These are phyloP conservation scores for Athene cunicularia DNA, from an alignment of 2,113 vertebrate genomes.

Conservation along the genomic window DNA sequence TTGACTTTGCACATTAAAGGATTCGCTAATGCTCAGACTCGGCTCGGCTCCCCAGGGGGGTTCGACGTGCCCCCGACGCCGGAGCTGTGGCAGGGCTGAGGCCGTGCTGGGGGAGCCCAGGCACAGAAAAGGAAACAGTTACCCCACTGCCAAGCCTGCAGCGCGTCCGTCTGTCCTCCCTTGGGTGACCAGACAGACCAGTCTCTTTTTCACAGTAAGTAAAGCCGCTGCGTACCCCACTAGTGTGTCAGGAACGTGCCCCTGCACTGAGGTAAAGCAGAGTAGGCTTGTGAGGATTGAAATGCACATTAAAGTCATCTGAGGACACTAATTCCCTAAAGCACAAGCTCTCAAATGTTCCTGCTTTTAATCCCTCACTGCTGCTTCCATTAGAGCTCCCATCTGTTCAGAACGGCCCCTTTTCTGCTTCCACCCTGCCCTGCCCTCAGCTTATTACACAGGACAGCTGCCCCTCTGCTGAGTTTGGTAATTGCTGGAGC, in stretches of 20 bases:
- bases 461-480: neutral
- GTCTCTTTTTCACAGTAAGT: neutral
- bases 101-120: neutral
- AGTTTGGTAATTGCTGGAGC: neutral
- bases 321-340: neutral
- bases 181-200: accelerated
- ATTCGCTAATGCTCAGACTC: neutral
- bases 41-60: accelerated
- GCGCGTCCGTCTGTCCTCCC: accelerated
- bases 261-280: neutral
- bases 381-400: neutral
- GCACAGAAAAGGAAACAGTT: too few relatives aligned
- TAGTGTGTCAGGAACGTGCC: accelerated
- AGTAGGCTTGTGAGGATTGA: neutral
- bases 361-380: neutral
- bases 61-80: accelerated
- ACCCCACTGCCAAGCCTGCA: accelerated
- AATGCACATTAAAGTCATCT: neutral
- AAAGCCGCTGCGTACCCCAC: neutral
- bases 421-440: neutral
- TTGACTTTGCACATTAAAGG: neutral
- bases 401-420: neutral
- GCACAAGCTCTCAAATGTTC: neutral
- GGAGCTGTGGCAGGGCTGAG: neutral
- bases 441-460: neutral